Evolutionary conservation across 1,140 invertebrate species (phyloP), one percentile per base, ranked within the genome.

Genomic region (Monomorium pharaonis): DNA sequence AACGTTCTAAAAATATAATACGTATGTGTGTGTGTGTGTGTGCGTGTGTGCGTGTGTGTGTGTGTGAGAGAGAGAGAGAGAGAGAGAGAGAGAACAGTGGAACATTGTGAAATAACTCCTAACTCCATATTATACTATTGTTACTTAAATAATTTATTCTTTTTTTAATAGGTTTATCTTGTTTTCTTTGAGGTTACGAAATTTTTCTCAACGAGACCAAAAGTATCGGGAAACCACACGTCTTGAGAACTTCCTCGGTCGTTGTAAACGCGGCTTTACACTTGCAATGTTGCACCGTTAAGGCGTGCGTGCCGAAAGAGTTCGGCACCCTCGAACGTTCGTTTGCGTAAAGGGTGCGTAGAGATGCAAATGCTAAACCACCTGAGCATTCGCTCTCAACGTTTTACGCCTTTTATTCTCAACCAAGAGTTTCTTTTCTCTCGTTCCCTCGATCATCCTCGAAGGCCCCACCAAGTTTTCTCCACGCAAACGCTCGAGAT

Each of bases 311-410:
- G 51, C 65, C 37, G 51, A 83, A 74, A 83, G 37, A 47, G 37
- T 70, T 72, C 16, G 18, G 5, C 21, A 70, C 12, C 54, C 27
- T 83, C 65, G 65, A 70, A 51, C 65, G 33, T 21, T 1, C 21
- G 37, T 47, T 51, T 42, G 18, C 37, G 78, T 30, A 74, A 58
- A 83, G 78, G 51, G 42, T 74, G 78, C 78, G 54, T 74, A 83
- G 47, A 74, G 51, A 60, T 81, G n/a, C 63, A 84, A 88, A 89
- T 85, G 67, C 85, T 60, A 69, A 89, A 89, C 84, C 65, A 86
- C 84, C 70, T 78, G 88, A 72, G 42, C 27, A 58, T 44, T 16
- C 30, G 33, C 62, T 80, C 63, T 56, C 16, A 12, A 14, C 51
- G 18, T 60, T 83, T 83, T 74, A 74, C 54, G 65, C 78, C 24